Base-by-base conservation (phyloP, 2,888 invertebrate genomes). In the Trissolcus japonicus region DNA sequence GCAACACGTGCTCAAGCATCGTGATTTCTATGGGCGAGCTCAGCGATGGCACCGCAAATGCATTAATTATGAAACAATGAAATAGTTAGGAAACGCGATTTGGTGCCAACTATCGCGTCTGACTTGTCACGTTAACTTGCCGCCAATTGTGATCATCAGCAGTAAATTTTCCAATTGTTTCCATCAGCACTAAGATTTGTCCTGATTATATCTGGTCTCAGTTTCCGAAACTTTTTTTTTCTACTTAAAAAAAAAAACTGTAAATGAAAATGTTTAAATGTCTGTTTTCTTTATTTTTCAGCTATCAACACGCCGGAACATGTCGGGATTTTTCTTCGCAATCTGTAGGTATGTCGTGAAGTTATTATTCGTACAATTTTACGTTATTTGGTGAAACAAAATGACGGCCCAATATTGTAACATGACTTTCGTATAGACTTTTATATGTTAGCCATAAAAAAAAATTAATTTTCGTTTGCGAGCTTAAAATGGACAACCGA, bases 31-130 rank as follows among this genome's bases (percentile, higher is more conserved):
- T 29, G 51, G 67, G 80, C 81, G 80, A 80, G 83, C 81, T 80
- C 84, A 82, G 83, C 81, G 81, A 74, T 74, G 81, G 78, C 80
- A 82, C 84, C 84, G 83, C 86, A 85, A 86, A 84, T 84, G 86
- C 84, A 84, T 86, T 86, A 87, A 85, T 87, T 87, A 86, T 85
- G 86, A 86, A 87, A 86, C 87, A 86, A 86, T 87, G 86, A 86
- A 86, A 86, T 85, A 86, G 86, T 86, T 86, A 83, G 83, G 62
- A 82, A 79, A 80, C 68, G 65, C 60, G 76, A 77, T 81, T 35
- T 84, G 84, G 86, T 84, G 86, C 85, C 83, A 86, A 87, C 86
- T 85, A 85, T 80, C 83, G 83, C 83, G 11, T 35, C 35, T 82
- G 83, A 86, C 84, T 86, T 84, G 83, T 81, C 82, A 80, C 81